Evolutionary conservation across 2,888 invertebrate species (phyloP).

Genomic region (Brassicogethes aeneus): DNA sequence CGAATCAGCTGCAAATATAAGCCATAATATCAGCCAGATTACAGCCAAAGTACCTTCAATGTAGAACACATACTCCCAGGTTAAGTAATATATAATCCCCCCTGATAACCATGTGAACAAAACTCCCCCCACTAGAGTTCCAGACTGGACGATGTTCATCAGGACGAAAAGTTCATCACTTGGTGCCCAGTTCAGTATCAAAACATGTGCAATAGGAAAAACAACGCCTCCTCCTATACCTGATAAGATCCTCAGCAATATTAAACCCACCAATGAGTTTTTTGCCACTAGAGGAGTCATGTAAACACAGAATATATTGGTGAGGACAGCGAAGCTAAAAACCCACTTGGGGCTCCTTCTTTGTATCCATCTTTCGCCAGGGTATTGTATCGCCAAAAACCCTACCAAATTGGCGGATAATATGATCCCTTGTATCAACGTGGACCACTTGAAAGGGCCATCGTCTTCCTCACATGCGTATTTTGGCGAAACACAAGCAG

Average conservation of each 20-base stretch:
- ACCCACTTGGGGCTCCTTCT: slow-evolving; percentile 82
- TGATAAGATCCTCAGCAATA: slow-evolving; percentile 60
- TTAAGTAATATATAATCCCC: slow-evolving; percentile 56
- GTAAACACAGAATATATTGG: slow-evolving; percentile 68
- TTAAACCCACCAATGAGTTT: slow-evolving; percentile 53
- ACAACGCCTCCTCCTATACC: slow-evolving; percentile 81
- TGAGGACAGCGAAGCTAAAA: slow-evolving; percentile 68
- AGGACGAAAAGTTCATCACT: slow-evolving; percentile 78
- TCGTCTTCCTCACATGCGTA: no score
- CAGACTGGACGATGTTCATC: slow-evolving; percentile 72
- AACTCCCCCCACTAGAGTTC: slow-evolving; percentile 82
- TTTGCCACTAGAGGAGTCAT: slow-evolving; percentile 67
- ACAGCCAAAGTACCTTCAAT: slow-evolving; percentile 63
- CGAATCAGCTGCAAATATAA: slow-evolving; percentile 56
- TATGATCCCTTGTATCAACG: slow-evolving; percentile 62
- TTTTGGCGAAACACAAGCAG: no score
- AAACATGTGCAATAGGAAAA: slow-evolving; percentile 85
- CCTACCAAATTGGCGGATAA: slow-evolving; percentile 84
- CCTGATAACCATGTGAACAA: slow-evolving; percentile 66
- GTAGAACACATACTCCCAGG: slow-evolving; percentile 81
- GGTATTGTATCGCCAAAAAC: slow-evolving; percentile 70
- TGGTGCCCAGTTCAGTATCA: slow-evolving; percentile 86
- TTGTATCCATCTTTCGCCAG: slow-evolving; percentile 71
- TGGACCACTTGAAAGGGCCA: slow-evolving; percentile 70
- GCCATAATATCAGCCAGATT: slow-evolving; percentile 70